phyloP scores from a whole-genome alignment of 2,888 invertebrate species.

The Microctonus aethiopoides region DNA sequence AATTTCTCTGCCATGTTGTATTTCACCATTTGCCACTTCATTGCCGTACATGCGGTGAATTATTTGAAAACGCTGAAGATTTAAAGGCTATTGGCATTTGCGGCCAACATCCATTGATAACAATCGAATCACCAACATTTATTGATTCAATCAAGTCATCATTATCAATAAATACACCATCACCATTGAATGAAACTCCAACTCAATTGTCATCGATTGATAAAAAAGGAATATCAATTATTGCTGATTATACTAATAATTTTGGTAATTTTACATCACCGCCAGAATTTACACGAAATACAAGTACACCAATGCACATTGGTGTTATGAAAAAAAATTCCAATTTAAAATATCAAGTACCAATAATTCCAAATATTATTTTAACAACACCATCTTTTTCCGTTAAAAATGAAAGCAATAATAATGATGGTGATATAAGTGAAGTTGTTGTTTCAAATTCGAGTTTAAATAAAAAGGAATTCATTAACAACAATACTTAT shows the following conservation, averaged over 20 bases:
- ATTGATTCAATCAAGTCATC: conserved; percentile 5
- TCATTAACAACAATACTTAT: conserved; percentile 32
- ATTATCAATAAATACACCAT: conserved; percentile 36
- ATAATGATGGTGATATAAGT: conserved; percentile 13
- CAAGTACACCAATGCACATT: conserved; percentile 58
- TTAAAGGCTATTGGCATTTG: conserved; percentile 47
- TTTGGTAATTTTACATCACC: conserved; percentile 47
- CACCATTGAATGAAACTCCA: conserved; percentile 32
- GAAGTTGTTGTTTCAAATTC: neutral
- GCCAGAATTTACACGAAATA: conserved; percentile 53
- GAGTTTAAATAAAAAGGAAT: conserved; percentile 17
- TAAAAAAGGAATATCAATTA: conserved; percentile 30
- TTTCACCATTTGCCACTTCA: conserved; percentile 55
- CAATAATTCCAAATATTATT: conserved; percentile 43
- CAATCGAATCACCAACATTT: neutral
- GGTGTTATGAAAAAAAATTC: conserved; percentile 35
- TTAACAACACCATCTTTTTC: conserved; percentile 48
- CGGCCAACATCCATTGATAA: conserved; percentile 32
- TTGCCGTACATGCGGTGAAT: conserved; percentile 53
- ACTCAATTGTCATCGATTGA: neutral
- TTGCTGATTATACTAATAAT: conserved; percentile 38
- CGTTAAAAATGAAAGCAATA: conserved; percentile 14
- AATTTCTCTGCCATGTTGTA: conserved; percentile 52
- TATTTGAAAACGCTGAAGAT: conserved; percentile 48
- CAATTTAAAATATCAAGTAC: conserved; percentile 42